phyloP scores from a whole-genome alignment of 1,140 invertebrate species.

The Nylanderia fulva region DNA sequence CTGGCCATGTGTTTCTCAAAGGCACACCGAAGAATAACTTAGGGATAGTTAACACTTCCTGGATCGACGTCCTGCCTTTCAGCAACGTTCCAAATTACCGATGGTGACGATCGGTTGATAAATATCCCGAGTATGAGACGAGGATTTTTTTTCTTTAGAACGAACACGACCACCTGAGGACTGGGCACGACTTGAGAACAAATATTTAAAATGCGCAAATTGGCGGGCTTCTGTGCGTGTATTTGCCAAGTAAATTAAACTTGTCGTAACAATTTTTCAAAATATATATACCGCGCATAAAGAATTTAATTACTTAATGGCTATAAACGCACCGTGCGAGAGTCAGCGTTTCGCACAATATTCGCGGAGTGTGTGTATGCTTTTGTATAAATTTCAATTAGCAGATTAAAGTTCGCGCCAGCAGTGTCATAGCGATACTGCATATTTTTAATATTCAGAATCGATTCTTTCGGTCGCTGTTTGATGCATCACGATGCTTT shows the following conservation, averaged over 20 bases:
- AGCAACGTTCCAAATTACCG: slow-evolving; percentile 48
- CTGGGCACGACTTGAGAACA: neutral
- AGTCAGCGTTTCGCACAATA: slow-evolving; percentile 24
- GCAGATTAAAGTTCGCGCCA: slow-evolving; percentile 41
- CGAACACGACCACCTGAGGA: neutral
- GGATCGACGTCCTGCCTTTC: slow-evolving; percentile 45
- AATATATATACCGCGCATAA: neutral
- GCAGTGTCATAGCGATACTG: neutral
- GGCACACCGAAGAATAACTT: slow-evolving; percentile 61
- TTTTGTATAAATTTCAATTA: slow-evolving; percentile 55
- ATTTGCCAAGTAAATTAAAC: neutral
- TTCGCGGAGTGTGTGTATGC: neutral
- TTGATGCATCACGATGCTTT: neutral
- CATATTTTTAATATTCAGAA: slow-evolving; percentile 30
- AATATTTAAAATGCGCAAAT: slow-evolving; percentile 1
- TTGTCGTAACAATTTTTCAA: neutral
- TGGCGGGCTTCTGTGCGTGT: neutral
- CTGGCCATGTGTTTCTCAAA: slow-evolving; percentile 61
- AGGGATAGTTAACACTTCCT: slow-evolving; percentile 77
- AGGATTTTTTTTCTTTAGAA: neutral
- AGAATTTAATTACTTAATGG: slow-evolving; percentile 57
- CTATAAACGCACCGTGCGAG: neutral
- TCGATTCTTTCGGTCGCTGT: slow-evolving; percentile 14
- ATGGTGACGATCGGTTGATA: slow-evolving; percentile 24
- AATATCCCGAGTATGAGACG: slow-evolving; percentile 44